Conservation (phyloP, 2,888 invertebrate species). For the Heteromurus nitidus region DNA sequence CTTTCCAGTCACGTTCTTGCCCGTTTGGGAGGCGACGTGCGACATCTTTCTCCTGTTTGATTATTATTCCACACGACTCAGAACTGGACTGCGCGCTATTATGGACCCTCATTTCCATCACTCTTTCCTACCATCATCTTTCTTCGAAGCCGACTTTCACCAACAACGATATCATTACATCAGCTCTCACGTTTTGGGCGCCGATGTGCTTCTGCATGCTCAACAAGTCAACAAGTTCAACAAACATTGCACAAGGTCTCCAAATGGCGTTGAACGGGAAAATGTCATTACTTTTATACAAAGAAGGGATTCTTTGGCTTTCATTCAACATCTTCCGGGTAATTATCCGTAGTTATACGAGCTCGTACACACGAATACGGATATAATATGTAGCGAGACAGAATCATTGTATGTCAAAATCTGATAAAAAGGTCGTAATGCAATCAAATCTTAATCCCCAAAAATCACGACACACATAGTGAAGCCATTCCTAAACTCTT, state of each 20-base stretch:
- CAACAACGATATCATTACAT: not conserved
- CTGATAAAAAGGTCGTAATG: constrained; percentile 17
- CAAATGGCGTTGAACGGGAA: constrained; percentile 35
- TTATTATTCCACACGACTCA: constrained; percentile 5
- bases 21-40: constrained; percentile 1
- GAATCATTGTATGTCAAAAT: too few species aligned
- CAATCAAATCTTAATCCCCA: constrained; percentile 17
- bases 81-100: not conserved
- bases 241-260: constrained; percentile 34
- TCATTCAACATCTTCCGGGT: not conserved
- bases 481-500: not conserved
- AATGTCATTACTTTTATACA: constrained; percentile 30
- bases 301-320: constrained; percentile 14
- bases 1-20: constrained; percentile 14
- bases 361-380: too few species aligned
- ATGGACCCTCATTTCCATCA: not conserved
- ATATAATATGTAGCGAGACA: too few species aligned
- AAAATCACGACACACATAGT: constrained; percentile 11
- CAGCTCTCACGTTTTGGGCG: not conserved
- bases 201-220: constrained; percentile 39
- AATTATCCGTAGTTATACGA: not conserved
- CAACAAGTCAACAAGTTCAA: constrained; percentile 61
- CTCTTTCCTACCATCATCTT: not conserved
- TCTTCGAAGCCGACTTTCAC: too few species aligned
- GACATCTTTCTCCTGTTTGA: constrained; percentile 26